phyloP scores from a whole-genome alignment of 1,140 invertebrate species.

The Centruroides sculpturatus region DNA sequence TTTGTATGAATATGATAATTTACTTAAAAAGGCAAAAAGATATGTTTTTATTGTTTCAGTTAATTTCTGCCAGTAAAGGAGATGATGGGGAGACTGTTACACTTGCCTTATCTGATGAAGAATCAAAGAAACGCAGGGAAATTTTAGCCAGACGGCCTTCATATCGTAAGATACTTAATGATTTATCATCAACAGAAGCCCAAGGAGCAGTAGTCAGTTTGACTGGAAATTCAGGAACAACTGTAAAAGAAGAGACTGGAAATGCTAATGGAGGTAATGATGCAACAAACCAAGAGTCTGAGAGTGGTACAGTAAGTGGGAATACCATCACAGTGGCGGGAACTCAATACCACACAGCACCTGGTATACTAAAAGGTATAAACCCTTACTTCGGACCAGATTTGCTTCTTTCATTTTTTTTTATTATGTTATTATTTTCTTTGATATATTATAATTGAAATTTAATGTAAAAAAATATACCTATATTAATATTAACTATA shows the following conservation, averaged over 20 bases:
- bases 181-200: constrained; percentile 40
- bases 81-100: constrained; percentile 45
- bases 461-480: too few species aligned
- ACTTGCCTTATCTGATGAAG: constrained; percentile 11
- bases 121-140: constrained; percentile 63
- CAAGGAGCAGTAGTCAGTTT: constrained; percentile 5
- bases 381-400: too few species aligned
- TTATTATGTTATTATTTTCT: too few species aligned
- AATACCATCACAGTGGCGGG: constrained; percentile 26
- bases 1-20: too few species aligned
- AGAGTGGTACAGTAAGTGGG: constrained; percentile 33
- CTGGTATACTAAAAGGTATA: constrained; percentile 11
- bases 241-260: constrained; percentile 11
- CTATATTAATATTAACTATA: too few species aligned
- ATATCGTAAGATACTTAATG: constrained; percentile 92
- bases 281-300: constrained; percentile 39
- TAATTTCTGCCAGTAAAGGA: constrained; percentile 29
- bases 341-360: constrained; percentile 13
- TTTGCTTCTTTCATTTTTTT: too few species aligned
- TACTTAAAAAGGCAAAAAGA: neutral
- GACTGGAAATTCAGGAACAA: neutral
- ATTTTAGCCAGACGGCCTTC: constrained; percentile 83
- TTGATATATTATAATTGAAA: too few species aligned
- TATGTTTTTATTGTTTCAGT: constrained; percentile 16
- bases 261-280: neutral